Evolutionary conservation across 2,113 vertebrate species (phyloP).

Genomic region (Caloenas nicobarica): DNA sequence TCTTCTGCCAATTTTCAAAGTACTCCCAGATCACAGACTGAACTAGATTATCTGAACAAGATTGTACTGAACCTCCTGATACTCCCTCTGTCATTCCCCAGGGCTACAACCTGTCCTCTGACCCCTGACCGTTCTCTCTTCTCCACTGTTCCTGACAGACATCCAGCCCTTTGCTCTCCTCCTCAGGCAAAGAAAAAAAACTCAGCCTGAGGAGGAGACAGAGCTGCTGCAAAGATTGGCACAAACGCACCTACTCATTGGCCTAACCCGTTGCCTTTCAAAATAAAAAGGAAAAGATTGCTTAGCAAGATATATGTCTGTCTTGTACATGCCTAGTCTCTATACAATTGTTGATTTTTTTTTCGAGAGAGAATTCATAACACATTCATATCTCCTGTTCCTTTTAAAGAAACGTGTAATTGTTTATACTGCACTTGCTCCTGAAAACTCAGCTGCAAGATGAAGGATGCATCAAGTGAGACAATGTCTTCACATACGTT

Average conservation of each 20-base stretch:
- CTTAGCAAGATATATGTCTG: not conserved
- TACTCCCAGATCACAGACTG: constrained; percentile 6
- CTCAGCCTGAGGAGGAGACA: not conserved
- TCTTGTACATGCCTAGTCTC: not conserved
- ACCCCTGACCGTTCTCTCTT: not conserved
- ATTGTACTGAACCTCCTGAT: not conserved
- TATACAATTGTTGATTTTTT: not conserved
- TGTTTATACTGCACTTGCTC: not conserved
- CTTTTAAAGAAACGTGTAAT: not conserved
- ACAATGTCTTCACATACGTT: not conserved
- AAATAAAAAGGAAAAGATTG: not conserved
- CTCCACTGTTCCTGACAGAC: rapidly evolving
- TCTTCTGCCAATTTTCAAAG: constrained; percentile 48
- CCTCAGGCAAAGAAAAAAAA: not conserved
- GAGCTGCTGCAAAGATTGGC: not conserved
- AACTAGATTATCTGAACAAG: not conserved
- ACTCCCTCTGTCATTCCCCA: not conserved
- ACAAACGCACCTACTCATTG: not conserved
- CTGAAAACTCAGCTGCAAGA: not conserved
- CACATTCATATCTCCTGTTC: not conserved
- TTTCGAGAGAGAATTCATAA: not conserved
- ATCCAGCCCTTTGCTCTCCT: not conserved
- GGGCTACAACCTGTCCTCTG: not conserved
- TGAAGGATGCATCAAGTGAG: not conserved
- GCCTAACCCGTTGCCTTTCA: not conserved